Conservation (phyloP, 2,888 invertebrate genomes). For the Halocaridina rubra region DNA sequence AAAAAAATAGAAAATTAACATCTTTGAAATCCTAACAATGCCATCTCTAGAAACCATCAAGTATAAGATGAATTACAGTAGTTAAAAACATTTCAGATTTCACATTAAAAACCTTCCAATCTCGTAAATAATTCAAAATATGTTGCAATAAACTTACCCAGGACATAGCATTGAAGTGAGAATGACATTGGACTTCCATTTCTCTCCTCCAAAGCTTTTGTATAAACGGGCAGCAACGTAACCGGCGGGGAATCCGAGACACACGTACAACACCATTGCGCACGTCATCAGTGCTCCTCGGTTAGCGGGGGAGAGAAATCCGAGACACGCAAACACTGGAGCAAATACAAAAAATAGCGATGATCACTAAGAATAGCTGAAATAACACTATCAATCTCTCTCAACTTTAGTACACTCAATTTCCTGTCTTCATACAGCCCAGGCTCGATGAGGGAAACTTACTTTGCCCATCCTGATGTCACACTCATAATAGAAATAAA, state of each 20-base stretch:
- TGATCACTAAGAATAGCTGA: too few relatives aligned
- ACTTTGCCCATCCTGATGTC: too few relatives aligned
- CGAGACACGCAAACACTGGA: constrained; percentile 95
- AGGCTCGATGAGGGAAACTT: too few relatives aligned
- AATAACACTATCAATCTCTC: too few relatives aligned
- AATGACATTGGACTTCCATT: constrained; percentile 98
- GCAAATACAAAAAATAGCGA: not conserved
- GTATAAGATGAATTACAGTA: not conserved
- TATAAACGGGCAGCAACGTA: constrained; percentile 97
- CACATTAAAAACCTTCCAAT: not conserved
- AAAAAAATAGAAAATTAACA: constrained; percentile 63
- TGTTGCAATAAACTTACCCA: constrained; percentile 78
- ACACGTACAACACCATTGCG: constrained; percentile 95
- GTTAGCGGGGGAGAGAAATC: constrained; percentile 98
- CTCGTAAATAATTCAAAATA: not conserved
- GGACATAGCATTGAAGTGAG: constrained; percentile 96
- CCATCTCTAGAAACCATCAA: not conserved
- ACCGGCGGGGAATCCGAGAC: constrained; percentile 95
- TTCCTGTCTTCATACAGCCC: too few relatives aligned
- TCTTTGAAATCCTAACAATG: not conserved
- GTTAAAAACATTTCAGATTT: too few relatives aligned
- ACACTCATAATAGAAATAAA: too few relatives aligned
- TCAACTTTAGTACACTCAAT: too few relatives aligned
- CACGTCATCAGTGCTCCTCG: constrained; percentile 99
- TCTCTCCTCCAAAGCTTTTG: constrained; percentile 97